These are phyloP conservation scores for Diadegma fenestrale DNA, from an alignment of 2,888 invertebrate species.

Conservation along the genomic window DNA sequence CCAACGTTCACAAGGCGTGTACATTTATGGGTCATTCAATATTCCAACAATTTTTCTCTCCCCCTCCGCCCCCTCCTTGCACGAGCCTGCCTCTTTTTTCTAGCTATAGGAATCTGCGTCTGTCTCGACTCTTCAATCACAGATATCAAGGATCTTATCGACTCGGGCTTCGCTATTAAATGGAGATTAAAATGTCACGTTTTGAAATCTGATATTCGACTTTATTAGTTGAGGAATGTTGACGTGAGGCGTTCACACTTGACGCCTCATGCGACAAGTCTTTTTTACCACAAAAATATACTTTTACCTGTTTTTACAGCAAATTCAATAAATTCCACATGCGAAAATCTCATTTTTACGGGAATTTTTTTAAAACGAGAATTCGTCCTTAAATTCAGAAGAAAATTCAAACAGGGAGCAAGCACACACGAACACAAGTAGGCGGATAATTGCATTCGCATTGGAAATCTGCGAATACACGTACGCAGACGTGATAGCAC, in stretches of 20 bases:
- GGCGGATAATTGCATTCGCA: constrained; percentile 76
- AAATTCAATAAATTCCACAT: background rate
- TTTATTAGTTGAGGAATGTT: constrained; percentile 1
- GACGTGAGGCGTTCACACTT: background rate
- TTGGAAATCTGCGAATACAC: constrained; percentile 71
- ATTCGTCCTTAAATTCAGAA: constrained; percentile 1
- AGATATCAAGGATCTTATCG: background rate
- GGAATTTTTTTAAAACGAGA: background rate
- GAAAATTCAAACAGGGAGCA: constrained; percentile 32
- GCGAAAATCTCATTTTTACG: too few relatives aligned
- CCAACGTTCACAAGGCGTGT: constrained; percentile 33
- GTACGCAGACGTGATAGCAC: constrained; percentile 67
- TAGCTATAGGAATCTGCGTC: background rate
- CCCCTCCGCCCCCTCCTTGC: background rate
- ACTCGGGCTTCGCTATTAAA: constrained; percentile 4
- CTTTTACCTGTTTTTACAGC: background rate
- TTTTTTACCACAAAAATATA: background rate
- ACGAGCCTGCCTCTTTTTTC: background rate
- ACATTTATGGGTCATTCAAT: constrained; percentile 20
- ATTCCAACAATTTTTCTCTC: background rate
- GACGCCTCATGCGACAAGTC: background rate
- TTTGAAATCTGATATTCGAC: constrained; percentile 1
- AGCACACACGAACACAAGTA: constrained; percentile 72
- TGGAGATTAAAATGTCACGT: constrained; percentile 2
- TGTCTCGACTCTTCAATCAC: constrained; percentile 13